Base-by-base conservation (phyloP, 1,140 invertebrate genomes). In the Papilio glaucus region DNA sequence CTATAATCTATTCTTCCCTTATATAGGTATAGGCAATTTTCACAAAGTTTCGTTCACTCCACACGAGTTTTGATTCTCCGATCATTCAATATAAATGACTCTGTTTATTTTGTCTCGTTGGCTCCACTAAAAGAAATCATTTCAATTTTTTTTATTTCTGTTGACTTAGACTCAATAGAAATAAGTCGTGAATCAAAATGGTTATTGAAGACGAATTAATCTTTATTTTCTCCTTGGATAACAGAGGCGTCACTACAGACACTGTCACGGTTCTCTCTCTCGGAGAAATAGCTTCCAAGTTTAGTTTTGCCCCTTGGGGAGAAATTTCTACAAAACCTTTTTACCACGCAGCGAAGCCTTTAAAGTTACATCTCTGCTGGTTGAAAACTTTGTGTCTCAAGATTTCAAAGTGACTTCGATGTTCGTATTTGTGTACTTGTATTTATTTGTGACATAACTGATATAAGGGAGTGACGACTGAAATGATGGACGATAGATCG, bases 361-460 rank as follows among this genome's bases (percentile, higher is more conserved):
- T 69, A 69, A 69, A 69, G 67, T 69, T 49, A 69, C 67, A 49
- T 69, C 67, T 29, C 67, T 49, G 42, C 33, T 49, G 67, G 67
- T 49, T 53, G 29, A 68, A 24, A 68, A 69, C 41, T 69, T 69
- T 69, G 26, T 42, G 65, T 53, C 67, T 53, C 41, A n/a, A 69
- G 26, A 33, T 53, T 69, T 49, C 42, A 39, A 38, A 69, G 13
- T 33, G 33, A 69, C 24, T 69, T 18, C 67, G 41, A 26, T 8
- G 42, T 15, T n/a, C n/a, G 5, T 45, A 62, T 29, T 24, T 15
- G 33, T 49, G 18, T 37, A 21, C 21, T 65, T 65, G 10, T 13
- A 24, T 38, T 65, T 18, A 21, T 39, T 39, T 10, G 5, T 33
- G 12, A n/a, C n/a, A n/a, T n/a, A n/a, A n/a, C n/a, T n/a, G n/a